Conservation (phyloP, 2,113 vertebrate genomes). For the Camelus bactrianus region DNA sequence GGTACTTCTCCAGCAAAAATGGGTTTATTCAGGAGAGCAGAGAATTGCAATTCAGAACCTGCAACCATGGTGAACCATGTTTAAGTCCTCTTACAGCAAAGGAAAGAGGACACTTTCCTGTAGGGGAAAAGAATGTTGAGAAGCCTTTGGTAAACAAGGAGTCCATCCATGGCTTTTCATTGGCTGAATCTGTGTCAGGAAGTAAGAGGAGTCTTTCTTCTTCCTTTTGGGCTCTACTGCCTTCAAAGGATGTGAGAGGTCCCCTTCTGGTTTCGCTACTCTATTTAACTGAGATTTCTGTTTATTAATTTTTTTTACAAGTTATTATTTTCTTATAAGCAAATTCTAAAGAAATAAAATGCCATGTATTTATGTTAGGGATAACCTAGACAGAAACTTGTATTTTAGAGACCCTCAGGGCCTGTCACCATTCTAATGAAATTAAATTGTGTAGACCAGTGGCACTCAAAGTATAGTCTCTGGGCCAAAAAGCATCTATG, state of each 20-base stretch:
- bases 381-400: neutral
- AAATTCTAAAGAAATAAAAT: neutral
- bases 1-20: neutral
- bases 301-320: neutral
- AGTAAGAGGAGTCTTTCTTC: neutral
- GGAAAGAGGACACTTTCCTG: neutral
- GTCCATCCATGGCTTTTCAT: neutral
- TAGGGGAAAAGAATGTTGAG: neutral
- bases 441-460: neutral
- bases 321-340: neutral
- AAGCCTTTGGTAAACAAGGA: neutral
- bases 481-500: neutral
- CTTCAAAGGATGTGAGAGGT: neutral
- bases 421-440: neutral
- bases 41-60: neutral
- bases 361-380: neutral
- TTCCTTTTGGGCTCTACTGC: neutral
- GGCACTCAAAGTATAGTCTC: neutral
- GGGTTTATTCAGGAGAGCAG: neutral
- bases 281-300: neutral
- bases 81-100: neutral
- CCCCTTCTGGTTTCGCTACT: neutral
- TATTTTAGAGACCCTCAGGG: neutral
- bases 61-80: neutral
- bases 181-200: neutral